phyloP scores from a whole-genome alignment of 2,888 invertebrate genomes.

The Thereva unica region DNA sequence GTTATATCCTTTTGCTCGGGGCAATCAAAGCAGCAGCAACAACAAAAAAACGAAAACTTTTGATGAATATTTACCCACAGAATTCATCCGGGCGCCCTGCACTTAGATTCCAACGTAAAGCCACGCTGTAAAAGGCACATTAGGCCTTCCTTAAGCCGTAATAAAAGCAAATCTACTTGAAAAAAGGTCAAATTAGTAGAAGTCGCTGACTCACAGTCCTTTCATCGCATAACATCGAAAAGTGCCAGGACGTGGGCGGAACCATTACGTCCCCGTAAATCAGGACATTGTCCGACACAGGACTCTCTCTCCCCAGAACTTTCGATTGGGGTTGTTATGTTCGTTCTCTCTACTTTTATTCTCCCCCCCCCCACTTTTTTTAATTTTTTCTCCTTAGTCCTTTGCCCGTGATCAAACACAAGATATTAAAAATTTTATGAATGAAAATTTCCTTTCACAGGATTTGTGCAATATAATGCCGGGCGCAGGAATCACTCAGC shows the following conservation, averaged over 20 bases:
- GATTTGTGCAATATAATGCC: not conserved
- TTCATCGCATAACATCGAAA: not conserved
- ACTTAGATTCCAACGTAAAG: not conserved
- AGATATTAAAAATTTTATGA: conserved; percentile 29
- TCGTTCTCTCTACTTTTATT: too few relatives aligned
- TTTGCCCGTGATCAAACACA: conserved; percentile 20
- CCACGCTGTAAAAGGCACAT: not conserved
- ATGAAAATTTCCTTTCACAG: conserved; percentile 16
- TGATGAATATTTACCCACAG: too few relatives aligned
- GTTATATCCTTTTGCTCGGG: too few relatives aligned
- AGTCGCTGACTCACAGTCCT: conserved; percentile 23
- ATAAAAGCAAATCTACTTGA: conserved; percentile 14
- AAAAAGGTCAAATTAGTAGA: conserved; percentile 27
- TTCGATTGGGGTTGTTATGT: not conserved
- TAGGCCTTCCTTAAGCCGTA: conserved; percentile 9
- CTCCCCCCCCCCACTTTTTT: too few relatives aligned
- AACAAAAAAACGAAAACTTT: too few relatives aligned
- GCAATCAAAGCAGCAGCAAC: too few relatives aligned
- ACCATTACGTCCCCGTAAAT: not conserved
- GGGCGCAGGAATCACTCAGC: not conserved
- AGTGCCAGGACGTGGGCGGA: not conserved
- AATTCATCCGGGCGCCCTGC: too few relatives aligned
- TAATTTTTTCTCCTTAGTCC: too few relatives aligned
- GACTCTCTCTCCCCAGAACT: conserved; percentile 1
- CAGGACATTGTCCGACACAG: conserved; percentile 18